phyloP scores from a whole-genome alignment of 2,797 vertebrate genomes.

The Eupleurogrammus muticus region DNA sequence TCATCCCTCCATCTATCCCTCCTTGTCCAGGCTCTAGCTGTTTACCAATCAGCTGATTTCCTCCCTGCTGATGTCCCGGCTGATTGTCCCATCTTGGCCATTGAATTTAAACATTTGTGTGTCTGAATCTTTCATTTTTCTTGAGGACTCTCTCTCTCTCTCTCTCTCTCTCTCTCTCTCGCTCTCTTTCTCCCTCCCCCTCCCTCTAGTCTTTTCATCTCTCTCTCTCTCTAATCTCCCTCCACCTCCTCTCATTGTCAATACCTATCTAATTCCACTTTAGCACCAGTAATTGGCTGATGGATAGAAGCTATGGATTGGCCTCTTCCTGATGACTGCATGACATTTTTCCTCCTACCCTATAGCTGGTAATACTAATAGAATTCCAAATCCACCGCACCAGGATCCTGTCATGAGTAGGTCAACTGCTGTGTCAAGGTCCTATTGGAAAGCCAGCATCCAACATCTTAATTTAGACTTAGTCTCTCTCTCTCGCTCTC shows the following conservation, averaged over 20 bases:
- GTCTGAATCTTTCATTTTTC: constrained; percentile 2
- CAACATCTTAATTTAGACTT: constrained; percentile 99
- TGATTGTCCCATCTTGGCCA: too few species aligned
- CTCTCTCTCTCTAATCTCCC: constrained; percentile 74
- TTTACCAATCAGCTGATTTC: not conserved
- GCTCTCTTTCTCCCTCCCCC: constrained; percentile 34
- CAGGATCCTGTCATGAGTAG: constrained; percentile 98
- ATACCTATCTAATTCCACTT: constrained; percentile 99
- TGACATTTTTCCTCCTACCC: constrained; percentile 90
- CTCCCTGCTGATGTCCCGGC: not conserved
- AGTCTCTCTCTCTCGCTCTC: constrained; percentile 73
- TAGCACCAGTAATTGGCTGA: constrained; percentile 99
- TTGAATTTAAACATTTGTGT: not conserved
- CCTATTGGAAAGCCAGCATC: constrained; percentile 99
- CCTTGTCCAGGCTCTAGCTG: too few species aligned
- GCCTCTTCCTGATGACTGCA: constrained; percentile 99
- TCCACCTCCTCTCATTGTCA: constrained; percentile 94
- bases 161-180: constrained; percentile 16
- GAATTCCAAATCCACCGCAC: constrained; percentile 98
- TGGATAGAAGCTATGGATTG: constrained; percentile 99
- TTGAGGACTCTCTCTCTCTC: constrained; percentile 5
- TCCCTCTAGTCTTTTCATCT: constrained; percentile 61
- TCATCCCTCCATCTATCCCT: too few species aligned
- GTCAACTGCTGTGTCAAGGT: constrained; percentile 99
- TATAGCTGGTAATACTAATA: constrained; percentile 98